Percentiles rank a stretch among this genome's conserved stretches.
phyloP scores from a whole-genome alignment of 2,113 vertebrate genomes.

The Oreocharis arfaki region DNA sequence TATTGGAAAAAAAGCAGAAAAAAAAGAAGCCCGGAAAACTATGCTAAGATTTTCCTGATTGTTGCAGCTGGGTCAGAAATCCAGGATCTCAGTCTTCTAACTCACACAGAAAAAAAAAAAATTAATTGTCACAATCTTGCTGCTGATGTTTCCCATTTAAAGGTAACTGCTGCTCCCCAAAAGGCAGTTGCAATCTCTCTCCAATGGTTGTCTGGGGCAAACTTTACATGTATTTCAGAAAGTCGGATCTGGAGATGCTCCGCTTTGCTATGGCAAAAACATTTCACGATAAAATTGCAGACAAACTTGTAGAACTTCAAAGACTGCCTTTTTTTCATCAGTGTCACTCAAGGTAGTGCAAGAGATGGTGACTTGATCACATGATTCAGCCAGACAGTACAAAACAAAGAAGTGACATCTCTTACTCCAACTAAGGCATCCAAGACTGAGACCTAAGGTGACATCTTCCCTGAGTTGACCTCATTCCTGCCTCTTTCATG shows the following conservation, averaged over 20 bases:
- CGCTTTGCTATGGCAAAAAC: neutral
- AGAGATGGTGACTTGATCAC: neutral
- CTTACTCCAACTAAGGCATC: neutral
- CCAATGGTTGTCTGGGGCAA: neutral
- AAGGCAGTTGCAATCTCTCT: neutral
- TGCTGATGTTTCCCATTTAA: neutral
- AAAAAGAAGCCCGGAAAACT: accelerated
- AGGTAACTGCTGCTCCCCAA: neutral
- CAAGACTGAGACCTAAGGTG: neutral
- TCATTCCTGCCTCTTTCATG: neutral
- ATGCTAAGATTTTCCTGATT: neutral
- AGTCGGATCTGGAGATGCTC: neutral
- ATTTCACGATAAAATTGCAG: neutral
- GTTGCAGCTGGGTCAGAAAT: neutral
- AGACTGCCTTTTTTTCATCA: neutral
- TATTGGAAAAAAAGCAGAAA: neutral
- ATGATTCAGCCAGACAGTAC: neutral
- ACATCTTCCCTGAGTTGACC: neutral
- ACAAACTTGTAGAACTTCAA: neutral
- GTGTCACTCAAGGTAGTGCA: neutral
- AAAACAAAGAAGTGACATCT: neutral
- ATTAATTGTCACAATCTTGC: neutral
- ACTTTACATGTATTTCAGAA: neutral
- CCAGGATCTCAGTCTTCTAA: neutral
- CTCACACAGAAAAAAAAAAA: neutral